A percentile compares a stretch with the other conserved stretches of the same genome.
phyloP scores from a whole-genome alignment of 2,888 invertebrate species.

The Drosophila kambysellisi region DNA sequence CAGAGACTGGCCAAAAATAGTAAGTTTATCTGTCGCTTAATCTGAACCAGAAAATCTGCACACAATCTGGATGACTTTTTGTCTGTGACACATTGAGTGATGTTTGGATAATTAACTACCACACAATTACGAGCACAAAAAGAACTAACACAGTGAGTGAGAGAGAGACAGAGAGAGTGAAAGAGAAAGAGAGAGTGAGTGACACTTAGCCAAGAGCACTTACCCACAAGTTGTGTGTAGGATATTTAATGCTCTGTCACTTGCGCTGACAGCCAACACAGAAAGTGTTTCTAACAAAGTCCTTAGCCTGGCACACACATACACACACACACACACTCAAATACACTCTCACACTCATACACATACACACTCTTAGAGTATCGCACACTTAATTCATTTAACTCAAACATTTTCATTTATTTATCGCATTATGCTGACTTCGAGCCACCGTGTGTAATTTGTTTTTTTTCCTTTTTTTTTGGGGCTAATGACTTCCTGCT shows the following conservation, averaged over 20 bases:
- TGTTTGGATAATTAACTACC: constrained; percentile 73
- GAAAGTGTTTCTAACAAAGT: constrained; percentile 78
- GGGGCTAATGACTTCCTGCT: constrained; percentile 77
- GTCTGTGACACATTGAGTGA: constrained; percentile 74
- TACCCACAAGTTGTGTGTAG: constrained; percentile 34
- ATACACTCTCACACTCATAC: constrained; percentile 8
- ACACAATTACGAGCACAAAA: constrained; percentile 45
- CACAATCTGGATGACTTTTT: constrained; percentile 46
- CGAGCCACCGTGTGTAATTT: constrained; percentile 17
- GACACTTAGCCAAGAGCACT: constrained; percentile 48
- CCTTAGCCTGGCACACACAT: constrained; percentile 24
- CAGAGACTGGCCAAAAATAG: constrained; percentile 17
- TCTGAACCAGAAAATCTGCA: constrained; percentile 1
- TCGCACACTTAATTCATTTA: constrained; percentile 80
- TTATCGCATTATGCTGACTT: constrained; percentile 73
- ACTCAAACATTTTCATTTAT: constrained; percentile 82
- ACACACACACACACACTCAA: constrained; percentile 17
- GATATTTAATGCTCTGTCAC: constrained; percentile 66
- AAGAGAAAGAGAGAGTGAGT: background rate
- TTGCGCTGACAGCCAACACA: constrained; percentile 72
- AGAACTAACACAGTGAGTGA: background rate
- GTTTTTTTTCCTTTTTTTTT: constrained; percentile 21
- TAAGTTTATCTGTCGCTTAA: constrained; percentile 14
- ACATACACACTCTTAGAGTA: constrained; percentile 38
- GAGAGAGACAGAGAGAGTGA: background rate